A percentile compares a stretch with the other conserved stretches of the same genome.
Conservation (phyloP, 2,797 vertebrate species). For the Melanogrammus aeglefinus region DNA sequence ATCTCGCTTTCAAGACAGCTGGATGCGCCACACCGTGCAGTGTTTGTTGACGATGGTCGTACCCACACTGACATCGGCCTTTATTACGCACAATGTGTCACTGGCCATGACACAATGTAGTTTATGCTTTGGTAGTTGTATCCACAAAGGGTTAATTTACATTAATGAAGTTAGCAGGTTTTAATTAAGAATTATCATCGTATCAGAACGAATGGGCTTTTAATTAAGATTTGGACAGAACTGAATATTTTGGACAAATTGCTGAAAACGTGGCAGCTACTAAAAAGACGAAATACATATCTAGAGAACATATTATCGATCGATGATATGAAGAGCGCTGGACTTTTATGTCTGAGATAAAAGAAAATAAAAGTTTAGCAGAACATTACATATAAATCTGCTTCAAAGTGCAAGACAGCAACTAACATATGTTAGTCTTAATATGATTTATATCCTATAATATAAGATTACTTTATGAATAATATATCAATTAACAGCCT, state of each 20-base stretch:
- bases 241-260: slow-evolving; percentile 54
- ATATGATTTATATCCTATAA: background rate
- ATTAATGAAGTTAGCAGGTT: slow-evolving; percentile 65
- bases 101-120: slow-evolving; percentile 32
- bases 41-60: slow-evolving; percentile 27
- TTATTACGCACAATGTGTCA: slow-evolving; percentile 24
- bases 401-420: background rate
- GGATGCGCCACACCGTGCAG: slow-evolving; percentile 41
- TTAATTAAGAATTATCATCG: slow-evolving; percentile 72
- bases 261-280: slow-evolving; percentile 43
- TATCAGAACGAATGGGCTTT: slow-evolving; percentile 54
- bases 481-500: too few species aligned
- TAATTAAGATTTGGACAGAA: slow-evolving; percentile 61
- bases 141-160: slow-evolving; percentile 61
- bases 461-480: background rate
- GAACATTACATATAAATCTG: background rate
- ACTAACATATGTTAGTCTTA: too few species aligned
- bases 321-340: slow-evolving; percentile 34
- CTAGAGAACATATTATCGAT: slow-evolving; percentile 61
- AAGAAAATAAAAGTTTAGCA: background rate
- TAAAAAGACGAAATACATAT: slow-evolving; percentile 53
- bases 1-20: slow-evolving; percentile 67
- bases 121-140: slow-evolving; percentile 50
- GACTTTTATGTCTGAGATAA: background rate
- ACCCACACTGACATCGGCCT: slow-evolving; percentile 38